Conservation (phyloP, 2,113 vertebrate species). For the Limanda limanda region DNA sequence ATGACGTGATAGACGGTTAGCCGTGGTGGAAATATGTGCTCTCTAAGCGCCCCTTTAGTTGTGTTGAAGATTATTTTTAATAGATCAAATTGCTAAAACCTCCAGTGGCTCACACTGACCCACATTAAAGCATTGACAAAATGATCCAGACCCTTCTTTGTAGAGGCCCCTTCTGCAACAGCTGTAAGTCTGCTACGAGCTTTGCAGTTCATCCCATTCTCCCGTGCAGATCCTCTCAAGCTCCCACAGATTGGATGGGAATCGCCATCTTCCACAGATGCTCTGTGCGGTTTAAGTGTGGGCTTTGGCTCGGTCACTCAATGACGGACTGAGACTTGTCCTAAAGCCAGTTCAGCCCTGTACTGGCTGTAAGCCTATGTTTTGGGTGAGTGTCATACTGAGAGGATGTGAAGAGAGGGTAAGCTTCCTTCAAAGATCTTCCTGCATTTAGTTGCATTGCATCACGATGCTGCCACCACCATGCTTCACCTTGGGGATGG, state of each 20-base stretch:
- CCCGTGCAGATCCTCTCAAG: background rate
- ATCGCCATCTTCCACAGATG: background rate
- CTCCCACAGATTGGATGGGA: background rate
- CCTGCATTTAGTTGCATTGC: no score
- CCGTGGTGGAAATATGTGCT: no score
- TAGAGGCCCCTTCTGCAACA: no score
- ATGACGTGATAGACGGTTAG: no score
- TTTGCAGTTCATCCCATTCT: background rate
- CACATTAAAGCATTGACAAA: background rate
- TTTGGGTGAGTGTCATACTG: background rate
- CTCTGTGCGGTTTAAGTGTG: background rate
- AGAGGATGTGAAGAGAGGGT: background rate
- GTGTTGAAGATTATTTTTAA: no score
- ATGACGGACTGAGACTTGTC: background rate
- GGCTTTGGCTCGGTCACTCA: conserved; percentile 3
- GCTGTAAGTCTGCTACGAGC: no score
- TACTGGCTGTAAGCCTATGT: background rate
- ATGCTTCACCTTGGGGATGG: background rate
- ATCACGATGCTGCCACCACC: background rate
- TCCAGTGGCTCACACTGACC: background rate
- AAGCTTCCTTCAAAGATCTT: background rate
- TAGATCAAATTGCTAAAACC: background rate
- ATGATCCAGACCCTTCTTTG: background rate
- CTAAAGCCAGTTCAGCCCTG: background rate
- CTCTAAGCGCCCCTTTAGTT: no score